Evolutionary conservation across 2,113 vertebrate genomes (phyloP).

Genomic region (Pholis gunnellus): DNA sequence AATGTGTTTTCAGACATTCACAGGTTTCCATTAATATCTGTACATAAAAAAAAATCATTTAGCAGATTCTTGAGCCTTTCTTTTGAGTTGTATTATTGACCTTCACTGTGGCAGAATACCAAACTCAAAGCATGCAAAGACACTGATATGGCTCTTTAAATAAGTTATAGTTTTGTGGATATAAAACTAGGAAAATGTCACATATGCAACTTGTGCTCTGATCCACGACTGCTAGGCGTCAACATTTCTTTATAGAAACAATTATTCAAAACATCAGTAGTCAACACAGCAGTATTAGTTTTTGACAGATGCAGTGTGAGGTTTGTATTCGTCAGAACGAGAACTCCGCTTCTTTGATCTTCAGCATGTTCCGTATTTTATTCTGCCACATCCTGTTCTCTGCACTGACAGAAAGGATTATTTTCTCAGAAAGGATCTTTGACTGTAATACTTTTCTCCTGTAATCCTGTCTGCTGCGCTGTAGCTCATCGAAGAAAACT

Average conservation of each 20-base stretch:
- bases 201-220: background rate
- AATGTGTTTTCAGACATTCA: background rate
- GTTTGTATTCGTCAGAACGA: background rate
- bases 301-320: background rate
- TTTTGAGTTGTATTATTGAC: background rate
- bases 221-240: background rate
- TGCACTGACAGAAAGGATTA: background rate
- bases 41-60: too few species aligned
- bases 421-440: conserved; percentile 27
- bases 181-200: background rate
- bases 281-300: background rate
- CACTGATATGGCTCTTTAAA: background rate
- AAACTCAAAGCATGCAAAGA: background rate
- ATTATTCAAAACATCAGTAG: background rate
- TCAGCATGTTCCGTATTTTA: background rate
- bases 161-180: background rate
- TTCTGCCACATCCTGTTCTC: conserved; percentile 22
- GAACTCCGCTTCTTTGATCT: background rate
- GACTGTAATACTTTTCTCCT: conserved; percentile 4
- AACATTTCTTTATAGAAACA: background rate
- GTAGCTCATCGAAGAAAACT: background rate
- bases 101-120: background rate
- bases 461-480: conserved; percentile 2
- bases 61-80: too few species aligned
- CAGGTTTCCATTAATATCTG: background rate